These are phyloP conservation scores for Trogon melanurus DNA, from an alignment of 2,113 vertebrate species.

Conservation along the genomic window DNA sequence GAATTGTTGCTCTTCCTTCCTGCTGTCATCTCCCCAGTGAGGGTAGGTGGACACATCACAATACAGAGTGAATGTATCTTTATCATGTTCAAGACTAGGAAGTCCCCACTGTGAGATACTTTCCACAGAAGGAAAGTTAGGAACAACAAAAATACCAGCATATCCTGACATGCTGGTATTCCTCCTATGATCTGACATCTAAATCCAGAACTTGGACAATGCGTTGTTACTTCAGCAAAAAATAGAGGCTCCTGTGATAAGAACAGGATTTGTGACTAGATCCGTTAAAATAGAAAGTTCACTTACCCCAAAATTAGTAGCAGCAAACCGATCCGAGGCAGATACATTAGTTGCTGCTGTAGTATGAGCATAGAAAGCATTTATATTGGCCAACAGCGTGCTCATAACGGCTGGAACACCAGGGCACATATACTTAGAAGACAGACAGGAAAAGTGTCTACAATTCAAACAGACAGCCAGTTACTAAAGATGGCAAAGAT, in stretches of 20 bases:
- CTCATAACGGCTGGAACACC: constrained; percentile 98
- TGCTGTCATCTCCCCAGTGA: not conserved
- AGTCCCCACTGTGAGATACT: not conserved
- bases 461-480: constrained; percentile 42
- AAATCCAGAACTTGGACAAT: not conserved
- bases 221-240: not conserved
- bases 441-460: constrained; percentile 98
- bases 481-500: not conserved
- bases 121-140: not conserved
- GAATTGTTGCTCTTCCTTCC: not conserved
- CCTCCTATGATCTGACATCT: not conserved
- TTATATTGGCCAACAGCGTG: constrained; percentile 95
- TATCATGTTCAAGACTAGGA: not conserved
- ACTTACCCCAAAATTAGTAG: constrained; percentile 97
- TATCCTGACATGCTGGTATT: not conserved
- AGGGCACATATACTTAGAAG: constrained; percentile 97
- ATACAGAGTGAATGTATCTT: not conserved
- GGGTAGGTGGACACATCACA: not conserved
- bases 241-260: not conserved
- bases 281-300: not conserved
- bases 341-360: constrained; percentile 94
- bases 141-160: not conserved
- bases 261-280: not conserved
- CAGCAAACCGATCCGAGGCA: constrained; percentile 95
- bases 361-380: constrained; percentile 97